Base-by-base conservation (phyloP, 2,113 vertebrate genomes). In the Echinops telfairi region DNA sequence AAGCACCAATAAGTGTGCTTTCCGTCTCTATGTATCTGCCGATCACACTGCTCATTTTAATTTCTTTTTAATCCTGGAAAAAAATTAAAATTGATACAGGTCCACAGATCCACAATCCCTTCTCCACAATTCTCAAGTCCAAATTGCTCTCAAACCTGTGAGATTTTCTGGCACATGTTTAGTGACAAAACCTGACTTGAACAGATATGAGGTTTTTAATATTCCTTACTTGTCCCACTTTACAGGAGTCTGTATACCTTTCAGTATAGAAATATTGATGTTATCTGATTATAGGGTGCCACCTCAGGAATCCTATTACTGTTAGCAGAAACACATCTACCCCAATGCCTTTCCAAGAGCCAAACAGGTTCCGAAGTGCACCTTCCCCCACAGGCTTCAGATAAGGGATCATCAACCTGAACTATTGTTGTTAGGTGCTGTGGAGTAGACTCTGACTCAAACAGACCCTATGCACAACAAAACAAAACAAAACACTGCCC, bases 251-350 rank as follows among this genome's bases (percentile, higher is more conserved):
- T 64, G 81, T 88, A 57, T 76, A 78, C n/a, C 47, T 92, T 57
- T 86, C 87, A n/a, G 79, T 36, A 36, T 27, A 84, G 86, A 93
- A 92, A 79, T 83, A 80, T 68, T 53, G 83, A 79, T 40, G 83
- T 85, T 85, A 60, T 77, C 77, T 86, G 83, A 83, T 75, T 89
- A 15, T 5, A 78, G 12, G 64, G 27, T 19, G 83, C 64, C 85
- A 75, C 53, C 85, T 88, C 17, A 22, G n/a, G 78, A 62, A 94
- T 4, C 1, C 93, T 71, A 76, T 70, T n/a, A 83, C 23, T 27
- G 40, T 73, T 62, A 90, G 89, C 79, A 90, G 90, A 91, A 70
- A 31, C 15, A 10, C 43, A 20, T 2, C 11, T 29, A 38, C 62
- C 36, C 62, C 0, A 23, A n/a, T 53, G n/a, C 23, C 81, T 90